Base-by-base conservation (phyloP, 1,140 invertebrate genomes). In the Agraylea sexmaculata region DNA sequence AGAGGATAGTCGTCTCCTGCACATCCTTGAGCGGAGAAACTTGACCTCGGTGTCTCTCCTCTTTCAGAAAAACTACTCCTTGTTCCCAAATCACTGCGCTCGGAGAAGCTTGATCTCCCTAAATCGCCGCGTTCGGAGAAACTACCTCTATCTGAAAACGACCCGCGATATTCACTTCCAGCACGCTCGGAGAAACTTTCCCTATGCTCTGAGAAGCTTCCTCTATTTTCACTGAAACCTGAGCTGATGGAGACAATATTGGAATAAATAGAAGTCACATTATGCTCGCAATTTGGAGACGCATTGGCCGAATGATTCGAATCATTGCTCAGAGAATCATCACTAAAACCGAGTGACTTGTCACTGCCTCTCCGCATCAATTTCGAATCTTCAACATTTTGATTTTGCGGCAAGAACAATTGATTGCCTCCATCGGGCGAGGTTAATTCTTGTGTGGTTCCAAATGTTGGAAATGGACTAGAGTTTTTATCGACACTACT, bases 251-350 rank as follows among this genome's bases (percentile, higher is more conserved):
- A 66, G 0, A 68, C 61, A 8, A 66, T 61, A 43, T 68, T 66
- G 0, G 65, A 68, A 44, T 66, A 68, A 6, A 68, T 63, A 0
- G 63, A 65, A 5, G 66, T 63, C 0, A 66, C 42, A 32, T 64
- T 66, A n/a, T 64, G 62, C 38, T 68, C 63, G 43, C 63, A 66
- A 35, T 68, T 68, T 0, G 64, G 64, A 1, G 64, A 68, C 0
- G 43, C 60, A 31, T 59, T 62, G 0, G 65, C 58, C 0, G 63
- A 61, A 43, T 62, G 63, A 52, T 62, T 64, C 17, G 62, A 64
- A 45, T 78, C 76, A 33, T 77, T 77, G 42, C 74, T 77, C 2
- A 78, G 47, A 2, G 73, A 76, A 53, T 78, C 76, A 25, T 78
- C 76, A 2, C 75, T 77, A 53, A 77, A 78, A 29, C 73, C 75